A percentile compares a stretch with the other conserved stretches of the same genome.
Evolutionary conservation across 2,113 vertebrate species (phyloP).

Genomic region (Seriola quinqueradiata): DNA sequence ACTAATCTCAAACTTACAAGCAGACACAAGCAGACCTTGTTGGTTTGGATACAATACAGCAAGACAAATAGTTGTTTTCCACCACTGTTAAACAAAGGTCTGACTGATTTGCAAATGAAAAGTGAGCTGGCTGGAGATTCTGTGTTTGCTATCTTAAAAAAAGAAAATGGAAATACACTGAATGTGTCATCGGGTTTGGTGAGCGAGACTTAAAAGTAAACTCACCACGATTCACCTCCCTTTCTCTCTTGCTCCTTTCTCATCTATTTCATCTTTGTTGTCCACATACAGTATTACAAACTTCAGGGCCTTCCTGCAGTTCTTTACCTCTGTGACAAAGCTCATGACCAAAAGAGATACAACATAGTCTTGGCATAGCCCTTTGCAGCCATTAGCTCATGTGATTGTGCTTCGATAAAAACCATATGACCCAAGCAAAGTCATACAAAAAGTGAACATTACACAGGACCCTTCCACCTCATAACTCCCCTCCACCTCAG

Average conservation of each 20-base stretch:
- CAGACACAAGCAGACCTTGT: not conserved
- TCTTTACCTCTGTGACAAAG: conserved; percentile 40
- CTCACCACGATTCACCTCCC: conserved; percentile 8
- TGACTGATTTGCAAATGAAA: conserved; percentile 40
- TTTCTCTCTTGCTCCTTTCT: not conserved
- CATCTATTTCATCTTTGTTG: conserved; percentile 17
- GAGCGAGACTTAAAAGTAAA: conserved; percentile 24
- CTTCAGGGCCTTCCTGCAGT: not conserved
- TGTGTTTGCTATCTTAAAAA: conserved; percentile 46
- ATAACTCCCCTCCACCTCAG: conserved; percentile 51
- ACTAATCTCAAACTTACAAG: conserved; percentile 2
- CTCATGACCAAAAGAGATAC: conserved; percentile 47
- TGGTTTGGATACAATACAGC: conserved; percentile 26
- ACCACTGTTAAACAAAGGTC: conserved; percentile 22
- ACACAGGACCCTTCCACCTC: conserved; percentile 44
- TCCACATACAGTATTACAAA: not conserved
- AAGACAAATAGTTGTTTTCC: conserved; percentile 20
- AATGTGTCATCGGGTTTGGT: conserved; percentile 12
- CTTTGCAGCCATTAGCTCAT: conserved; percentile 70
- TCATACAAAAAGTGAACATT: conserved; percentile 57
- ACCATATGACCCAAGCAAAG: conserved; percentile 73
- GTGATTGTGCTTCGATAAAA: conserved; percentile 71
- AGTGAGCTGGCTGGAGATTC: conserved; percentile 23
- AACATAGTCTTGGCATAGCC: conserved; percentile 60
- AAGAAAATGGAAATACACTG: conserved; percentile 12